A percentile compares a stretch with the other conserved stretches of the same genome.
Conservation (phyloP, 1,140 invertebrate species). For the Delia radicum region DNA sequence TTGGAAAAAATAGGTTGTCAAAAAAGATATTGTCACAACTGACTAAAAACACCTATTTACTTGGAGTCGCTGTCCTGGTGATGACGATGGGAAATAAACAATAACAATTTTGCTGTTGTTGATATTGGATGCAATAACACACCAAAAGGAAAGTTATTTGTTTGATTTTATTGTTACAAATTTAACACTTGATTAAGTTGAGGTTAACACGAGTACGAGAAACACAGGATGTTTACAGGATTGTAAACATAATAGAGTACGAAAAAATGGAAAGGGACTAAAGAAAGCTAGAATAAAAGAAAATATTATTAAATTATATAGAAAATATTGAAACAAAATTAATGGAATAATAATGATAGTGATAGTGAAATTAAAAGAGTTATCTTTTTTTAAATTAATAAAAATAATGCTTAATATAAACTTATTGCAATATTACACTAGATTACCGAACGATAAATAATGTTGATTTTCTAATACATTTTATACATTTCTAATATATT, state of each 20-base stretch:
- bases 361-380: neutral
- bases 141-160: neutral
- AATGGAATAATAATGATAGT: neutral
- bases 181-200: constrained; percentile 4
- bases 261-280: neutral
- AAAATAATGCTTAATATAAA: no score
- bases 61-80: neutral
- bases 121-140: neutral
- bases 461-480: no score
- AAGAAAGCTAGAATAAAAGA: no score
- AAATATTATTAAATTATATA: neutral
- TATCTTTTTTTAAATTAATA: no score
- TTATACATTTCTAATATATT: no score
- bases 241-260: neutral
- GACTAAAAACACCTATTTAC: neutral
- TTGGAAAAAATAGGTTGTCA: no score
- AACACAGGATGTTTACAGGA: neutral
- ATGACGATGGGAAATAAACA: neutral
- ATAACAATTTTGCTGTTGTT: neutral
- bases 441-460: no score
- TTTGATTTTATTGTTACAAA: neutral
- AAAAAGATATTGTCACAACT: no score
- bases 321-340: neutral
- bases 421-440: no score
- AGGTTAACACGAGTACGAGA: neutral